Base-by-base conservation (phyloP, 2,113 vertebrate species). In the Empidonax alnorum region DNA sequence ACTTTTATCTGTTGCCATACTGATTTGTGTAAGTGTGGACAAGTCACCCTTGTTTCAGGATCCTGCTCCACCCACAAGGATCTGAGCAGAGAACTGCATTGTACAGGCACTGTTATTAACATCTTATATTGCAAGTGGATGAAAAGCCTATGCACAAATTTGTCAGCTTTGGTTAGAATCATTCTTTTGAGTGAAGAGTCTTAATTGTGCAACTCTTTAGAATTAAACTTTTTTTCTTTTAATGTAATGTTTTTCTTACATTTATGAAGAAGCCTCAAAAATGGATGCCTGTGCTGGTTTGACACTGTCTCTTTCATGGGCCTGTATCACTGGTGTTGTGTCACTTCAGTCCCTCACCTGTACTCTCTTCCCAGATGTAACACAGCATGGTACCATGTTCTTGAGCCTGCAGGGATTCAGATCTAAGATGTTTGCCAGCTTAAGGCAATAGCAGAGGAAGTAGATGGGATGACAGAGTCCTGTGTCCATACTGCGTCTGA, bases 331-430 rank as follows among this genome's bases (percentile, higher is more conserved):
- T 84, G 41, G 27, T 66, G 1, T 53, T 61, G 5, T 35, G 23
- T 63, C 30, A 3, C 71, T 73, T 56, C 44, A n/a, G 22, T 69
- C 27, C 44, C 7, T 52, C 17, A 10, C 13, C 9, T 39, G 17
- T 42, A 15, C 42, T 56, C 10, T 44, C 33, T 49, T 88, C 33
- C 8, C 22, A 47, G 55, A 21, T 41, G 22, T 81, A 41, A 71
- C 3, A 46, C 55, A 31, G 10, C 8, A 4, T 17, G 8, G 10
- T 41, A 7, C 12, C 10, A 0, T 18, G 63, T 52, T 87, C 44
- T 74, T 53, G 74, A 89, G 47, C 61, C 62, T 87, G 82, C 66
- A 33, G 78, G 20, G 37, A 85, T 66, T 74, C 35, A 55, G 37
- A 35, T 73, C 8, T 12, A 3, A 80, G 59, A 33, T 41, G n/a